Base-by-base conservation (phyloP, 2,797 vertebrate species). In the Psittacula derbiana region DNA sequence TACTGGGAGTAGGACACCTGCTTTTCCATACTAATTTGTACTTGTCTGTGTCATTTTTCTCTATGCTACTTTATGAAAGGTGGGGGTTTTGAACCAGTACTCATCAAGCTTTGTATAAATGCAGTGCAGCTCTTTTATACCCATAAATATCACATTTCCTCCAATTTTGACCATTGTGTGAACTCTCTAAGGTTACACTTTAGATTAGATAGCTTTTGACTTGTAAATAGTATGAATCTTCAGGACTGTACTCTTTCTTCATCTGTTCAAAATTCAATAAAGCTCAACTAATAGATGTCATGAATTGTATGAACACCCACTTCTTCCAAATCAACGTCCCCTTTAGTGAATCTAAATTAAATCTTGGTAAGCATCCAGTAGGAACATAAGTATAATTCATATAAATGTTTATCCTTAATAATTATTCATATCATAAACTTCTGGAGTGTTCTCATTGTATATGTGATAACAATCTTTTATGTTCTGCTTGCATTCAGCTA, bases 301-400 rank as follows among this genome's bases (percentile, higher is more conserved):
- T 43, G 49, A 80, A 73, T 27, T 38, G 12, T 69, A 65, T 46
- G 83, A 95, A 91, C 16, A 88, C 14, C 33, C 30, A 46, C 69
- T 83, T 57, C 33, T 86, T 92, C 69, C 20, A 76, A 93, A 86
- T 67, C 55, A 90, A 46, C 33, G 23, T 10, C 36, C 20, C 17
- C 31, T 72, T 84, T 47, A 74, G 50, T 43, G 93, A 94, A 95
- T 81, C 85, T 93, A 92, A 92, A 88, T 93, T 61, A 94, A 95
- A 94, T 95, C 80, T 92, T 70, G 64, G 61, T 38, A 87, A 70
- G 33, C 27, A 38, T 64, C 20, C 52, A 71, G 33, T 38, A 79
- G 33, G 60, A 87, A 87, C 66, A 65, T 46, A 91, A 86, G 43
- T 81, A 44, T 36, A 15, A 73, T 27, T 92, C 21, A 82, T 75